These are phyloP conservation scores for Bombus superbus DNA, from an alignment of 1,140 invertebrate genomes.

Conservation along the genomic window DNA sequence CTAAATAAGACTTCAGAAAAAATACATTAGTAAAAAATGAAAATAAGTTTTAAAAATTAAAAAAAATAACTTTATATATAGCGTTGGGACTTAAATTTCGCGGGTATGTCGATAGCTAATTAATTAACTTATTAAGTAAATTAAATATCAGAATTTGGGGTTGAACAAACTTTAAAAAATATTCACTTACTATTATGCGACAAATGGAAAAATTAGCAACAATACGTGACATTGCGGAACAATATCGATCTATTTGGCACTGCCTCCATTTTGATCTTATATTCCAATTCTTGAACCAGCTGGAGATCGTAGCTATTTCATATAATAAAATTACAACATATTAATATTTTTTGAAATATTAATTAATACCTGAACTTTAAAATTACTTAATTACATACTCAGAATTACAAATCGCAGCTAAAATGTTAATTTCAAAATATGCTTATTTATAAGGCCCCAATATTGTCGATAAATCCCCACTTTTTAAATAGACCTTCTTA, in stretches of 20 bases:
- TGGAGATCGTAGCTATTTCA: constrained; percentile 57
- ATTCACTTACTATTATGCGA: constrained; percentile 66
- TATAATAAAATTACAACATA: constrained; percentile 6
- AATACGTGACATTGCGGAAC: constrained; percentile 67
- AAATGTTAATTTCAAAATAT: constrained; percentile 51
- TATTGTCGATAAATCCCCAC: constrained; percentile 42
- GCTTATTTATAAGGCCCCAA: constrained; percentile 45
- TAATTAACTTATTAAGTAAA: neutral
- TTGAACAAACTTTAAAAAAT: constrained; percentile 18
- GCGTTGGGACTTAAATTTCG: constrained; percentile 41
- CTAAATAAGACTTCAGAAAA: neutral
- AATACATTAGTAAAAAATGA: neutral
- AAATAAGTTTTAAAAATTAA: constrained; percentile 29
- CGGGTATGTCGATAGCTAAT: constrained; percentile 15
- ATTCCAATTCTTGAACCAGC: constrained; percentile 72
- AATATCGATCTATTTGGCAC: constrained; percentile 70
- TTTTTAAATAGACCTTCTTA: constrained; percentile 31
- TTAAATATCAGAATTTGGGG: neutral
- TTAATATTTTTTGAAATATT: neutral
- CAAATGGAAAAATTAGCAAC: constrained; percentile 64
- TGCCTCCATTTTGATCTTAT: constrained; percentile 76
- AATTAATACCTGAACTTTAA: neutral
- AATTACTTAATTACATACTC: neutral
- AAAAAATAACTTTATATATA: neutral
- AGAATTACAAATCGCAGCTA: neutral